Conservation (phyloP, 1,140 invertebrate species). For the Drosophila malerkotliana region DNA sequence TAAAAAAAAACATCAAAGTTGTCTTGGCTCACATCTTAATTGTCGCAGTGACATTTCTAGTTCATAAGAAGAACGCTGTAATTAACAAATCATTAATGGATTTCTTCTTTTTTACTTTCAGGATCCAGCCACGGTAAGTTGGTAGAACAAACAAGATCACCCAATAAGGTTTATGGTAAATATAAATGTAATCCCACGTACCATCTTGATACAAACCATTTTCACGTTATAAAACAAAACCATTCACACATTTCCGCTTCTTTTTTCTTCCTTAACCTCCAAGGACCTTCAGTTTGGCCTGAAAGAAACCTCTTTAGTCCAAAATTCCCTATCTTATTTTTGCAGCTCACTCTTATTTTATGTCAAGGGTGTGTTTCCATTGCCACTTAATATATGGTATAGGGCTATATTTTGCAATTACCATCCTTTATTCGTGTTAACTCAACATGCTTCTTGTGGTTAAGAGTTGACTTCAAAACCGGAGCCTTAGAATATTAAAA, state of each 20-base stretch:
- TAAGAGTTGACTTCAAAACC: background rate
- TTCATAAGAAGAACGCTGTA: background rate
- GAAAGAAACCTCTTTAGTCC: constrained; percentile 33
- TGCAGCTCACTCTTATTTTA: constrained; percentile 16
- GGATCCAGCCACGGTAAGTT: constrained; percentile 76
- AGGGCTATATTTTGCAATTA: constrained; percentile 42
- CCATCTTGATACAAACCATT: constrained; percentile 29
- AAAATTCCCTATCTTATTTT: constrained; percentile 27
- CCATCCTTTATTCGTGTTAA: constrained; percentile 32
- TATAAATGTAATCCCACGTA: constrained; percentile 16
- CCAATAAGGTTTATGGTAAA: constrained; percentile 4
- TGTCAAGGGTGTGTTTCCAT: constrained; percentile 12
- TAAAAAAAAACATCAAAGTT: background rate
- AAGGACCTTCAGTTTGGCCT: constrained; percentile 22
- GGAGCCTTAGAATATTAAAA: background rate
- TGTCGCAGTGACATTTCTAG: constrained; percentile 6
- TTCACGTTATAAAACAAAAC: constrained; percentile 47
- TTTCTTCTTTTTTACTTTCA: constrained; percentile 44
- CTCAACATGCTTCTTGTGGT: constrained; percentile 7
- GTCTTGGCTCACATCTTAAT: constrained; percentile 29
- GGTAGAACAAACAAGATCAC: background rate
- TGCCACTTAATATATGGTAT: constrained; percentile 32
- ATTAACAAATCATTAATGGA: constrained; percentile 3
- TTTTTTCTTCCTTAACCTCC: background rate
- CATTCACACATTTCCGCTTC: constrained; percentile 34